phyloP scores from a whole-genome alignment of 92 coral and sea anemone genomes.

The Blastomussa wellsi region DNA sequence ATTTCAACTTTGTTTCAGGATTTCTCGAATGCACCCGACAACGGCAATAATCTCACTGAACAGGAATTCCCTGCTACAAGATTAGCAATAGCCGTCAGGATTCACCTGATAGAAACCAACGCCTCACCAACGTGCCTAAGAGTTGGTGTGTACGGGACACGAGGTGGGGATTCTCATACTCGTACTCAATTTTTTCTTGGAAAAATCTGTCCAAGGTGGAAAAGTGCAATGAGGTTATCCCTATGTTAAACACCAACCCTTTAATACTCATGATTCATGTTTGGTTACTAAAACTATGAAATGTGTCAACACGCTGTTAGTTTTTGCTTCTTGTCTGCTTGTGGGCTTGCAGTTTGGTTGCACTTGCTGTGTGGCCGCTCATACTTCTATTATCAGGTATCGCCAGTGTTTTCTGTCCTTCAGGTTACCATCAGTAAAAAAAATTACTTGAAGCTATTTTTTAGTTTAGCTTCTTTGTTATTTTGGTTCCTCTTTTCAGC shows the following conservation, averaged over 20 bases:
- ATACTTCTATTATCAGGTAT: no score
- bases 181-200: neutral
- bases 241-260: no score
- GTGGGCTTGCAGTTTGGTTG: no score
- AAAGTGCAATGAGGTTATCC: neutral
- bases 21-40: neutral
- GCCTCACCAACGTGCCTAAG: neutral
- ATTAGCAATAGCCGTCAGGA: neutral
- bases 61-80: neutral
- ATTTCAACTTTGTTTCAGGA: neutral
- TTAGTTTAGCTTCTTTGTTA: neutral
- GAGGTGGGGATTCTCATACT: neutral
- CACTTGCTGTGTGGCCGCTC: no score
- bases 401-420: no score
- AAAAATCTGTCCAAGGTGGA: no score
- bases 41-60: neutral
- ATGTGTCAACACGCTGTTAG: no score
- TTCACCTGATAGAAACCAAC: neutral
- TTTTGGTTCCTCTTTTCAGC: neutral
- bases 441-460: neutral
- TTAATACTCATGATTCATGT: no score
- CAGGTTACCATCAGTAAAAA: neutral
- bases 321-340: no score
- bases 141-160: constrained; percentile 9
- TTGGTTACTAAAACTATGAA: no score